phyloP scores from a whole-genome alignment of 2,888 invertebrate genomes.

The Ichneumon xanthorius region DNA sequence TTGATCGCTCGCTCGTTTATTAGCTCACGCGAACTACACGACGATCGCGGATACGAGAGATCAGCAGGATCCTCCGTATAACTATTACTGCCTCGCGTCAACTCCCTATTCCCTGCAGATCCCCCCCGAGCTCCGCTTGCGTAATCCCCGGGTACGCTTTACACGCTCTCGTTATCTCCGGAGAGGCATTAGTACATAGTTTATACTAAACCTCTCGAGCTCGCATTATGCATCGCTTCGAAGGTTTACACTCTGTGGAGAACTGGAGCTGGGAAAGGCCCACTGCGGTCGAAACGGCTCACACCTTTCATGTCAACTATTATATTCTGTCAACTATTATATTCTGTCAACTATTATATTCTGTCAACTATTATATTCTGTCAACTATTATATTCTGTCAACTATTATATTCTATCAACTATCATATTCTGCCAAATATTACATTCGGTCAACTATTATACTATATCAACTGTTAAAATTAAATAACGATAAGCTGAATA shows the following conservation, averaged over 20 bases:
- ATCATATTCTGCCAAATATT: too few species aligned
- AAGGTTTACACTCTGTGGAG: slow-evolving; percentile 30
- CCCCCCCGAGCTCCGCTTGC: slow-evolving; percentile 55
- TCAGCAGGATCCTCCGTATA: slow-evolving; percentile 62
- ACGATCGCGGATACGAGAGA: slow-evolving; percentile 58
- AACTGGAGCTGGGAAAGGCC: slow-evolving; percentile 46
- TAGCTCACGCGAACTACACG: slow-evolving; percentile 57
- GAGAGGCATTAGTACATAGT: slow-evolving; percentile 62
- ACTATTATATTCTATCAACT: too few species aligned
- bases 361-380: too few species aligned
- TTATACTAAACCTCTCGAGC: slow-evolving; percentile 56
- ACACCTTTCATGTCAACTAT: slow-evolving; percentile 70
- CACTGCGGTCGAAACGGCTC: slow-evolving; percentile 72
- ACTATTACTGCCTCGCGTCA: slow-evolving; percentile 59
- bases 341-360: too few species aligned
- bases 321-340: neutral
- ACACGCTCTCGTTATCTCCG: slow-evolving; percentile 64
- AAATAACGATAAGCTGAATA: neutral
- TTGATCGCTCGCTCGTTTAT: slow-evolving; percentile 60
- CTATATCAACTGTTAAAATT: neutral
- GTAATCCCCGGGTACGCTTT: slow-evolving; percentile 59
- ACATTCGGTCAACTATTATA: too few species aligned
- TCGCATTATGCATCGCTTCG: slow-evolving; percentile 46
- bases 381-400: too few species aligned
- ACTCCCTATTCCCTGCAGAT: slow-evolving; percentile 45